A percentile compares a stretch with the other conserved stretches of the same genome.
Conservation (phyloP, 2,797 vertebrate species). For the Coccyzus lansbergi region DNA sequence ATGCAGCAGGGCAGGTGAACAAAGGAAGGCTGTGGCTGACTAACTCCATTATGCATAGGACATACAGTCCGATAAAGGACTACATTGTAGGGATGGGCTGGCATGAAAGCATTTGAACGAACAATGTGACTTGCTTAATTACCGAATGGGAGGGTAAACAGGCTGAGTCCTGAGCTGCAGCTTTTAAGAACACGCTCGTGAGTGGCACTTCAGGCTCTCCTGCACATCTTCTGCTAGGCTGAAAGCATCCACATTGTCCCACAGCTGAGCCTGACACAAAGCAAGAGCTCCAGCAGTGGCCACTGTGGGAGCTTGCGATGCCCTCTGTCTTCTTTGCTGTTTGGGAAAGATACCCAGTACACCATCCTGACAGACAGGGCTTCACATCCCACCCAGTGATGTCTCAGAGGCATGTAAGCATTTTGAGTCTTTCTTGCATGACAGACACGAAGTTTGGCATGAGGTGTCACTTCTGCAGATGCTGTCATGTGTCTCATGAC, state of each 20-base stretch:
- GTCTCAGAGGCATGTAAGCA: background rate
- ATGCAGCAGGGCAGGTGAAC: background rate
- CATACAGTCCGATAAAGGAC: background rate
- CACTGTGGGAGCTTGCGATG: background rate
- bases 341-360: background rate
- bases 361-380: background rate
- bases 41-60: background rate
- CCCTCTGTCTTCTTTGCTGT: background rate
- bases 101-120: background rate
- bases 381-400: background rate
- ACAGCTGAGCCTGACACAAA: background rate
- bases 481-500: slow-evolving; percentile 13
- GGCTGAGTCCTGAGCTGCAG: background rate
- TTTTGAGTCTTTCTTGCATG: background rate
- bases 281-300: background rate
- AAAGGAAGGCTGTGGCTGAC: background rate
- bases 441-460: background rate
- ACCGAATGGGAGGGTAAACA: background rate
- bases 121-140: background rate
- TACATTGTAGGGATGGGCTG: background rate
- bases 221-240: background rate
- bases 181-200: background rate
- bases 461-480: slow-evolving; percentile 37
- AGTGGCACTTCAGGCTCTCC: background rate
- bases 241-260: background rate